Conservation (phyloP, 2,797 vertebrate genomes). For the Chloroceryle inda region DNA sequence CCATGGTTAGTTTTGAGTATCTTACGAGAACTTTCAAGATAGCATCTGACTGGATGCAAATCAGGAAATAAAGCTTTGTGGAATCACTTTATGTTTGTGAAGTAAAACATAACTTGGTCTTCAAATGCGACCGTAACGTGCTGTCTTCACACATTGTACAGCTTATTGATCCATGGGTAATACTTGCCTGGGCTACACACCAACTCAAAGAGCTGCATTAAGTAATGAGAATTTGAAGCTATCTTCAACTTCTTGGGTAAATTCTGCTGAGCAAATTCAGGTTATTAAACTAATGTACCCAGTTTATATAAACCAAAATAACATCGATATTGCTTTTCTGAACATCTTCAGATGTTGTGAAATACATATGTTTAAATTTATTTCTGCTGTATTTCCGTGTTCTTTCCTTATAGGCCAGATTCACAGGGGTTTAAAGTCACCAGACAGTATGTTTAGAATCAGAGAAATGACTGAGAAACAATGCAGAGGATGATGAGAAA, state of each 20-base stretch:
- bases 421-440: not conserved
- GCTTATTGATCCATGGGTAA: not conserved
- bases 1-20: rapidly evolving
- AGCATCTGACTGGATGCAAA: not conserved
- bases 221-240: not conserved
- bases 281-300: not conserved
- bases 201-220: not conserved
- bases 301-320: not conserved
- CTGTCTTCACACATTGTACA: not conserved
- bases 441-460: not conserved
- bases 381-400: not conserved
- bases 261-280: not conserved
- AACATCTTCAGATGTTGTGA: not conserved
- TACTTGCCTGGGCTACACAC: not conserved
- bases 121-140: not conserved
- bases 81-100: not conserved
- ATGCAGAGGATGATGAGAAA: not conserved
- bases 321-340: not conserved
- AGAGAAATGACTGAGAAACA: not conserved
- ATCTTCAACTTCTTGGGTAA: not conserved
- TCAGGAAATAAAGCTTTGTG: not conserved
- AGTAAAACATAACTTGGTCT: not conserved
- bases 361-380: not conserved
- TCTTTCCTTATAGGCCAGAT: not conserved
- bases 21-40: not conserved